Evolutionary conservation across 1,140 invertebrate genomes (phyloP).

Genomic region (Brachionus koreanus): DNA sequence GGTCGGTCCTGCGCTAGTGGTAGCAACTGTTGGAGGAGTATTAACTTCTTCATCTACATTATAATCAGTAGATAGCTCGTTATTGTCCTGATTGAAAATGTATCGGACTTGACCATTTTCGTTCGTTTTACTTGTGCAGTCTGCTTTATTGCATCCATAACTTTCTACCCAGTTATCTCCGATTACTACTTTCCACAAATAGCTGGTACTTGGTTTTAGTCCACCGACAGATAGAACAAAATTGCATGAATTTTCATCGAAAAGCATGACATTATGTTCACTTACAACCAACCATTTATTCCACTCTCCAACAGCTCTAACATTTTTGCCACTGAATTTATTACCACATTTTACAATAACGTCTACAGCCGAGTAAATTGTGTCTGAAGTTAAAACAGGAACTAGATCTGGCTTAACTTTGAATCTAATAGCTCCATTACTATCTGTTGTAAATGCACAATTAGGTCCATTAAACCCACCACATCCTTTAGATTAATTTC

Average conservation of each 20-base stretch:
- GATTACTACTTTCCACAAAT: constrained; percentile 23
- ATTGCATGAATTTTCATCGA: constrained; percentile 26
- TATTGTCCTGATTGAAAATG: background rate
- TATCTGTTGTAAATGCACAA: constrained; percentile 32
- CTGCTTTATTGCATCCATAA: constrained; percentile 25
- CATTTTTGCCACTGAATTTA: constrained; percentile 12
- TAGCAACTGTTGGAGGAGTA: background rate
- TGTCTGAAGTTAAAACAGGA: background rate
- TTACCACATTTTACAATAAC: background rate
- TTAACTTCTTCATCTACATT: background rate
- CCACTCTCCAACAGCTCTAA: constrained; percentile 39
- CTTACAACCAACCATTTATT: constrained; percentile 14
- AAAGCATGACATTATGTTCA: background rate
- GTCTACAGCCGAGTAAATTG: background rate
- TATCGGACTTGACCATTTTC: constrained; percentile 10
- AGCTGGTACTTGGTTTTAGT: background rate
- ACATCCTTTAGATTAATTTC: background rate
- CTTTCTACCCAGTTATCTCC: constrained; percentile 30
- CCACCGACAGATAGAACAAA: constrained; percentile 6
- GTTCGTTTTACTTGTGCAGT: constrained; percentile 28
- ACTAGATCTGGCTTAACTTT: background rate
- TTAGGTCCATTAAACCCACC: constrained; percentile 33
- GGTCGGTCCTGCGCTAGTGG: background rate
- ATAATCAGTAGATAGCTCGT: constrained; percentile 11
- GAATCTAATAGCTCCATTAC: constrained; percentile 5